Evolutionary conservation across 2,113 vertebrate species (phyloP), one percentile per base, ranked within the genome.

Genomic region (Myodes glareolus): DNA sequence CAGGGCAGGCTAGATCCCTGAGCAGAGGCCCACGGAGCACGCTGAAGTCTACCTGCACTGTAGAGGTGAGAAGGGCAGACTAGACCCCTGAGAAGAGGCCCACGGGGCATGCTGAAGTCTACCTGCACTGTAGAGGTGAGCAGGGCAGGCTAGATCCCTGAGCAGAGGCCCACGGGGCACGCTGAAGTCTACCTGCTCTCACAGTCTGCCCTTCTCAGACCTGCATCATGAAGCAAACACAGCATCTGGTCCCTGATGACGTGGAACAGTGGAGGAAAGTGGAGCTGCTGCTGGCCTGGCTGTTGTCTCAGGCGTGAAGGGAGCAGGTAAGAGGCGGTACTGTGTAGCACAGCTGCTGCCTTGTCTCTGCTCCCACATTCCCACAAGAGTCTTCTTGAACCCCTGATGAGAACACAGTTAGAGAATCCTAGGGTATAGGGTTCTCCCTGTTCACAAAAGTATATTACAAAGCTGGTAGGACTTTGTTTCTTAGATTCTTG

Each of bases 281-380:
- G 78, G 33, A 19, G 13, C 29, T 10, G 9, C 23, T 39, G 7
- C 1, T 16, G 1, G 33, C 9, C 67, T 27, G 52, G 70, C 16
- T 75, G 10, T n/a, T 6, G 8, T 27, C 45, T 25, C 21, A 0
- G 0, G 31, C 16, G 0, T 1, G 6, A n/a, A 73, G 47, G 13
- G 33, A 55, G 39, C 45, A 14, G 39, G 13, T 8, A 14, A 55
- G 8, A 2, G 12, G 50, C 19, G 11, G 7, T 14, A 7, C 33
- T 0, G 12, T 4, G 4, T 4, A 2, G 12, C n/a, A 1, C 14
- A 16, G 12, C 1, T 0, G 25, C 61, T 6, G 14, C 21, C 7
- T 50, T 7, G 8, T 11, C 21, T 45, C 36, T 10, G 36, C 36
- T 19, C 90, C 90, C 42, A 55, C 6, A 31, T 4, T 45, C 16